These are phyloP conservation scores for Myotis davidii DNA, from an alignment of 2,113 vertebrate species.

Conservation along the genomic window DNA sequence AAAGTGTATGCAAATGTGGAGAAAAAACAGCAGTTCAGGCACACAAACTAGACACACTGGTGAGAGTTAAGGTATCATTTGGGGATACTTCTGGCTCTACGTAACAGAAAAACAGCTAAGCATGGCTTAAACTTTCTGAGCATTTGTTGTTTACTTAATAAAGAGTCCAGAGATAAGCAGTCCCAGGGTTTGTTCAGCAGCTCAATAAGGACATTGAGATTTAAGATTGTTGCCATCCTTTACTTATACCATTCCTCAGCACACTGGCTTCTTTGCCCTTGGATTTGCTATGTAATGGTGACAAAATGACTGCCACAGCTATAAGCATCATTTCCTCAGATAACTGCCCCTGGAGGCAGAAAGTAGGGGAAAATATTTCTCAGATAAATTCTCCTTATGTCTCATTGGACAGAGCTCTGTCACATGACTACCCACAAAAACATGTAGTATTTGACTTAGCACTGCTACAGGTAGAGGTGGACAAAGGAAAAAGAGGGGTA, in stretches of 20 bases:
- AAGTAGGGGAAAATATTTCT: conserved; percentile 20
- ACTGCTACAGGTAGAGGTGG: neutral
- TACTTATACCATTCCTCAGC: neutral
- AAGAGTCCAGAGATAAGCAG: conserved; percentile 1
- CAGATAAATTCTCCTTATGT: neutral
- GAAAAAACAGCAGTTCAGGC: neutral
- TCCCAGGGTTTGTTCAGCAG: conserved; percentile 6
- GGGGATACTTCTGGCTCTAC: neutral
- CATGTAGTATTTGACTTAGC: neutral
- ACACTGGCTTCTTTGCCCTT: conserved; percentile 14
- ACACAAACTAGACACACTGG: neutral
- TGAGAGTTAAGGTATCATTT: neutral
- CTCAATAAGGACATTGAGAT: conserved; percentile 13
- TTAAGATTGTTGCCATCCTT: neutral
- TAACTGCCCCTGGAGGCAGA: neutral
- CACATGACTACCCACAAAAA: neutral
- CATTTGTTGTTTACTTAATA: conserved; percentile 13
- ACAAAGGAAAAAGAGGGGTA: neutral
- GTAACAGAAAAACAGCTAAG: conserved; percentile 22
- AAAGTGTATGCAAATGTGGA: neutral
- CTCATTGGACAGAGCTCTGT: neutral
- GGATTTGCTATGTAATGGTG: neutral
- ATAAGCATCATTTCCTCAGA: conserved; percentile 1
- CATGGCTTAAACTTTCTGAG: neutral
- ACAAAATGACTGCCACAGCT: conserved; percentile 1